These are phyloP conservation scores for Cephalopterus ornatus DNA, from an alignment of 2,113 vertebrate species.

Conservation along the genomic window DNA sequence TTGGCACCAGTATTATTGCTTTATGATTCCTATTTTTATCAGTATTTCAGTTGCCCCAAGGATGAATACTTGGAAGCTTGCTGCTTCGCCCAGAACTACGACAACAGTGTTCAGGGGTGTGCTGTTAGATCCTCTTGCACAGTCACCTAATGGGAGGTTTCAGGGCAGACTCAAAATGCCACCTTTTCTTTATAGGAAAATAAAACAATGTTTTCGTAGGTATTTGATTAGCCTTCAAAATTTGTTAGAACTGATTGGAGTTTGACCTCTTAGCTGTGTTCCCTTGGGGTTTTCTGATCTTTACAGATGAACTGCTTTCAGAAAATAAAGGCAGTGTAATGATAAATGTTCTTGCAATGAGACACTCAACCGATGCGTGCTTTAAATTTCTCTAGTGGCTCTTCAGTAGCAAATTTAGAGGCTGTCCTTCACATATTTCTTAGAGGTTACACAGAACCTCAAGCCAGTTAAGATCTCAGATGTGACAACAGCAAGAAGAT, in stretches of 20 bases:
- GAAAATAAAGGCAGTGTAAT: neutral
- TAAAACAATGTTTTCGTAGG: neutral
- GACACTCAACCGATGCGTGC: neutral
- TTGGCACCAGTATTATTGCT: neutral
- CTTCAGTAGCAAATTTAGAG: neutral
- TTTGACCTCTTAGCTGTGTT: neutral
- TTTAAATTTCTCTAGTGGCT: neutral
- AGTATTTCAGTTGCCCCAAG: neutral
- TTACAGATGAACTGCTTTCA: neutral
- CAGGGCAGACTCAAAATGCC: neutral
- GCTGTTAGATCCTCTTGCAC: neutral
- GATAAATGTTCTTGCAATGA: neutral
- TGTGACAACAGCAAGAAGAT: neutral
- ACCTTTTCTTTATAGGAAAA: neutral
- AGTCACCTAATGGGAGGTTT: neutral
- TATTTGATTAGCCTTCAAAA: neutral
- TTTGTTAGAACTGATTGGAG: neutral
- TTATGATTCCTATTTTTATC: neutral
- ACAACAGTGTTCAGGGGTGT: too few relatives aligned
- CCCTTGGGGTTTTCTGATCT: neutral
- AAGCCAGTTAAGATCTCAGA: neutral
- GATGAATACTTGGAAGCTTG: neutral
- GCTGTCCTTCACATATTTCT: conserved; percentile 9
- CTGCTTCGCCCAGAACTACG: neutral
- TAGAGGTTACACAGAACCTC: neutral